A percentile compares a stretch with the other conserved stretches of the same genome.
Conservation (phyloP, 2,113 vertebrate genomes). For the Procavia capensis region DNA sequence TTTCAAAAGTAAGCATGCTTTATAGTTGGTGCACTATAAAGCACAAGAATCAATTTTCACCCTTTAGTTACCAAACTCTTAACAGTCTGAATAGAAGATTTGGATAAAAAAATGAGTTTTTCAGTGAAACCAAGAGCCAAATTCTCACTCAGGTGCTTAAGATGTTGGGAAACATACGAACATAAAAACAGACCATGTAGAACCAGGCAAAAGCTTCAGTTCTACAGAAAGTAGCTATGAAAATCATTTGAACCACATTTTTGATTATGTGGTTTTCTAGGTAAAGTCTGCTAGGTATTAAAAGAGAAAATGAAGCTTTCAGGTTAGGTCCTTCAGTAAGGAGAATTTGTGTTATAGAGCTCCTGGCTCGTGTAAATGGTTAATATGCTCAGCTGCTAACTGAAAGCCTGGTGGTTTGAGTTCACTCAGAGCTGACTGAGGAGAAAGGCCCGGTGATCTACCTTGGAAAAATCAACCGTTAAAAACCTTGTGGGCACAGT, state of each 20-base stretch:
- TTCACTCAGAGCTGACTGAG: not conserved
- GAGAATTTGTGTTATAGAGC: not conserved
- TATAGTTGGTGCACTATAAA: not conserved
- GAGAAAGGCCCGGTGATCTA: not conserved
- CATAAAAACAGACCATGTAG: not conserved
- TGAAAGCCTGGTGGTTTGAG: not conserved
- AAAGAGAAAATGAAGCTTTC: not conserved
- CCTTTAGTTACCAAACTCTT: constrained; percentile 20
- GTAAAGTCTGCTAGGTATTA: not conserved
- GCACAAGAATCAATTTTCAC: not conserved
- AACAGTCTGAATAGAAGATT: not conserved
- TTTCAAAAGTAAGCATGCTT: constrained; percentile 49
- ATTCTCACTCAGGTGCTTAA: not conserved
- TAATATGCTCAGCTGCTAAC: not conserved
- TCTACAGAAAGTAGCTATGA: not conserved
- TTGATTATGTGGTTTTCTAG: no score
- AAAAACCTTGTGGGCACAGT: not conserved
- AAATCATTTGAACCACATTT: no score
- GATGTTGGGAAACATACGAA: not conserved
- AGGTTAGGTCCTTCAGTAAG: not conserved
- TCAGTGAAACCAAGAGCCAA: not conserved
- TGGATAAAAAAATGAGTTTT: not conserved
- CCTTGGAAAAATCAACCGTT: not conserved
- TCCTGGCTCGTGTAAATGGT: not conserved
- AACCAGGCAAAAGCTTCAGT: not conserved